Base-by-base conservation (phyloP, 2,113 vertebrate genomes). In the Columbina picui region DNA sequence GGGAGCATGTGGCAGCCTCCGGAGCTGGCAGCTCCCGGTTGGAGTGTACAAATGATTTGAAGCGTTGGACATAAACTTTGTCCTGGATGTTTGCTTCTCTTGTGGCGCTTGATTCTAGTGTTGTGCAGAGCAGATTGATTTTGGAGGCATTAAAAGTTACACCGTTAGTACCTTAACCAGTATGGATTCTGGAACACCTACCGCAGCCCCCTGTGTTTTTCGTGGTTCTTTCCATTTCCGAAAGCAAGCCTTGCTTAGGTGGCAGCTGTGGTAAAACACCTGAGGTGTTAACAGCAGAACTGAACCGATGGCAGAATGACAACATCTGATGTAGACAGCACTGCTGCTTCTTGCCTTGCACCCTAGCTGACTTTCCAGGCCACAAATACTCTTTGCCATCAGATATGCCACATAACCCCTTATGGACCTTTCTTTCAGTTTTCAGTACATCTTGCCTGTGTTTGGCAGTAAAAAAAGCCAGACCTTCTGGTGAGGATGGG, bases 1-100 rank as follows among this genome's bases (percentile, higher is more conserved):
- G 68, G 75, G 96, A 90, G 90, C 90, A 78, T 1, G 29, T 90
- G 88, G 83, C 88, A 61, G 68, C 47, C 68, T 86, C 79, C 12
- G 10, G 83, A 88, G 59, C 84, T 93, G 87, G 71, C 87, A 93
- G 71, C 79, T 74, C 83, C 10, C 4, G 49, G 32, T 55, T 68
- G 8, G 69, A 83, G 53, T 8, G 39, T 81, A 27, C 68, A 76
- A 70, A 67, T 84, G 32, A 52, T 74, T 91, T 49, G 71, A 82
- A 88, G 79, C 56, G 36, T 82, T 12, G 6, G 64, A 71, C 69
- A n/a, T 56, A 65, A 89, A 75, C 67, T 84, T 89, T 41, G 45
- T 89, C 39, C 70, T 80, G 49, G 34, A 21, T 36, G 75, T 70
- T 93, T 68, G 78, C 88, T 80, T 83, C 68, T 74, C 69, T 39